Conservation (phyloP, 2,888 invertebrate species). For the Lasiommata megera region DNA sequence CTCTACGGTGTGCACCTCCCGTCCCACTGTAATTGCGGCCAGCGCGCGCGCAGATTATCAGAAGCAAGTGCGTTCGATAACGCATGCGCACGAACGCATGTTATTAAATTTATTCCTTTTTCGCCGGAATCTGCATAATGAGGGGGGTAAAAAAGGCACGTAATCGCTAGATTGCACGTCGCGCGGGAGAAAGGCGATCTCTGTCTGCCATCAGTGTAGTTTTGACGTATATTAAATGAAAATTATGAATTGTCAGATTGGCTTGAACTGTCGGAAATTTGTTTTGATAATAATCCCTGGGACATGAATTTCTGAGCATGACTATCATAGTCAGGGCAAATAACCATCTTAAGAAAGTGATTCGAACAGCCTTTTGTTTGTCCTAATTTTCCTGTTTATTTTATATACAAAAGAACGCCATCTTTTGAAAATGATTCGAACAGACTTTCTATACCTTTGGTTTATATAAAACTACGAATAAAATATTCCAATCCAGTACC, state of each 20-base stretch:
- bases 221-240: conserved; percentile 62
- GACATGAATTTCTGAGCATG: no score
- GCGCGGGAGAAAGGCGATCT: conserved; percentile 69
- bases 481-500: no score
- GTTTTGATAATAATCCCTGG: no score
- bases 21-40: conserved; percentile 63
- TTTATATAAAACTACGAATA: no score
- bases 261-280: no score
- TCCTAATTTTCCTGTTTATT: no score
- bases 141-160: conserved; percentile 72
- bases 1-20: conserved; percentile 22
- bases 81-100: conserved; percentile 78
- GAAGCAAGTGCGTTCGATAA: conserved; percentile 80
- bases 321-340: no score
- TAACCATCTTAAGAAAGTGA: no score
- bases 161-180: conserved; percentile 76
- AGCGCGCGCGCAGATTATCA: conserved; percentile 77
- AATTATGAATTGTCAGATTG: neutral
- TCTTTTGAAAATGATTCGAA: no score
- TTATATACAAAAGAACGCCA: no score
- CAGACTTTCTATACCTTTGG: no score
- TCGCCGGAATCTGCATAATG: conserved; percentile 80
- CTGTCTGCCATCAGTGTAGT: conserved; percentile 57
- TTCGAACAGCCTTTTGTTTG: no score
- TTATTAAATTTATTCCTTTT: conserved; percentile 81